Evolutionary conservation across 2,797 vertebrate species (phyloP), one percentile per base, ranked within the genome.

Genomic region (Atherinosoma microstoma): DNA sequence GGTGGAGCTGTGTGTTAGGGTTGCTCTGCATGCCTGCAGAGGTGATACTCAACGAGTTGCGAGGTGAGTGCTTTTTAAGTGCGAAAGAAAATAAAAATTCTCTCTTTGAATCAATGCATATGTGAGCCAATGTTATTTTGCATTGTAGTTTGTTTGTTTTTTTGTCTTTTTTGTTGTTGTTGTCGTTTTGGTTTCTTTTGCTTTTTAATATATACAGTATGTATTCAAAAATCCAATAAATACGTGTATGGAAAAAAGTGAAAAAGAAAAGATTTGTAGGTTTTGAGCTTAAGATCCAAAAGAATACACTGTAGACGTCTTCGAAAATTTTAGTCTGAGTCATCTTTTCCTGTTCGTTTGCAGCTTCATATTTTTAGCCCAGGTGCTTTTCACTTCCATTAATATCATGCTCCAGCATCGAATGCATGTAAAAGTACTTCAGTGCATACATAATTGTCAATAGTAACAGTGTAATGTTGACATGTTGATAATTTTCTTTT

Each of bases 1-100:
- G 79, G 74, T 91, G 87, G 86, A 82, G 71, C 75, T 87, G 64
- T 18, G 29, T 90, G 68, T 32, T 91, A 67, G 88, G 76, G 29
- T 45, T 93, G 36, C 65, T 92, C 64, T 90, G 75, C 70, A 76
- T 79, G 73, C 51, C 62, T 30, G 69, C 74, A 6, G 64, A 34
- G 51, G 78, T 59, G 0, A 38, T 38, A 16, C 58, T 58, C 42
- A 34, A 40, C 58, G 16, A 27, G 22, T 20, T 15, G 67, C 22
- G 65, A 67, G 90, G 92, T 93, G 69, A 90, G 89, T 67, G 35
- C 13, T 45, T 40, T 42, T 58, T 10, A 42, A 18, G 40, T 22
- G 15, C 1, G 13, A n/a, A 16, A 34, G 5, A 27, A 24, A 36
- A n/a, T n/a, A n/a, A n/a, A n/a, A n/a, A n/a, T n/a, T n/a, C n/a